Conservation (phyloP, 2,888 invertebrate genomes). For the Protodeltote pygarga region DNA sequence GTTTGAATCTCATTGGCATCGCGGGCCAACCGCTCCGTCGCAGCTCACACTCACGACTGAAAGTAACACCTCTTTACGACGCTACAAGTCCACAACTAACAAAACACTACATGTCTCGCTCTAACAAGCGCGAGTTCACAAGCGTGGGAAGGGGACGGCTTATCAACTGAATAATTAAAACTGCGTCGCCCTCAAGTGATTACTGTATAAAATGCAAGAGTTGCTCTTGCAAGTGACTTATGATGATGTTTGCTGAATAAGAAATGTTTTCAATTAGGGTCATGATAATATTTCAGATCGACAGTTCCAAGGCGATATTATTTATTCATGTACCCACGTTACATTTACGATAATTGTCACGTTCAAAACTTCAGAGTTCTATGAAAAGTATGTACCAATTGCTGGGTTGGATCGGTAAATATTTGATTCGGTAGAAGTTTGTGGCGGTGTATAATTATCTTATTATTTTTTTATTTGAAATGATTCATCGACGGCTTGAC, state of each 20-base stretch:
- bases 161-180: constrained; percentile 78
- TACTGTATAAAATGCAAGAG: constrained; percentile 71
- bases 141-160: constrained; percentile 52
- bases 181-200: constrained; percentile 67
- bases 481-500: constrained; percentile 41
- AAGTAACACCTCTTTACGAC: constrained; percentile 41
- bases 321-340: constrained; percentile 70
- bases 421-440: constrained; percentile 47
- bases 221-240: constrained; percentile 62
- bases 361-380: constrained; percentile 63
- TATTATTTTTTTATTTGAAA: constrained; percentile 50
- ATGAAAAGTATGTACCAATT: constrained; percentile 59
- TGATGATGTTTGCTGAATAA: constrained; percentile 68
- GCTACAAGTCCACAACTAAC: constrained; percentile 23
- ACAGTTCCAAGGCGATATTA: constrained; percentile 59
- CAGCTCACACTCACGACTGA: constrained; percentile 73
- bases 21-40: constrained; percentile 74
- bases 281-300: constrained; percentile 67
- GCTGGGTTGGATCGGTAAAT: constrained; percentile 48
- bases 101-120: constrained; percentile 58
- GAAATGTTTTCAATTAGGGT: constrained; percentile 70
- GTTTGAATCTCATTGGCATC: constrained; percentile 75
- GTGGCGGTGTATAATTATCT: constrained; percentile 47
- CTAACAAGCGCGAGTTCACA: constrained; percentile 22
- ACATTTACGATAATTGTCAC: constrained; percentile 70